Percentiles rank a stretch among this genome's conserved stretches.
These are phyloP conservation scores for Camptogramma bilineatum DNA, from an alignment of 2,888 invertebrate species.

Conservation along the genomic window DNA sequence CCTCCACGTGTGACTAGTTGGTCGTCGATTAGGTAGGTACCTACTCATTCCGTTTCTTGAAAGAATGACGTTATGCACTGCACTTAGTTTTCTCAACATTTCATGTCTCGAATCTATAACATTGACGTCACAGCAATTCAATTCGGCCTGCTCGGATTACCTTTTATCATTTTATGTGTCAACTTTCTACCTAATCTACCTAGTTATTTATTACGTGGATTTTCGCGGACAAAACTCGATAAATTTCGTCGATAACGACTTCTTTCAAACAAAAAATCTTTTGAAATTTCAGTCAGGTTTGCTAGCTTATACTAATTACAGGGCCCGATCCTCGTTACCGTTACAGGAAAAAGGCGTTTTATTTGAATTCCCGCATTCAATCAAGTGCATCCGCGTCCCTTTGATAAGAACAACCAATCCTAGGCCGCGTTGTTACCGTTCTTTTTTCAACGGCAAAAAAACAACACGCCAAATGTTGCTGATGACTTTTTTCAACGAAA, in stretches of 20 bases:
- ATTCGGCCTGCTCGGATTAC: not conserved
- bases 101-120: not conserved
- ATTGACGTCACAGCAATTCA: constrained; percentile 19
- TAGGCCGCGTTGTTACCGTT: constrained; percentile 65
- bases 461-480: constrained; percentile 20
- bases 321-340: not conserved
- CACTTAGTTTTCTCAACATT: constrained; percentile 3
- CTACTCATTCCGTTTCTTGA: constrained; percentile 14
- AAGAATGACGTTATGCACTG: not conserved
- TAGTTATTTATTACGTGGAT: not conserved
- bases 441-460: too few species aligned
- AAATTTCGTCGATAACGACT: not conserved
- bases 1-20: constrained; percentile 29
- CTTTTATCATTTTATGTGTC: too few species aligned
- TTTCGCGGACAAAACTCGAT: not conserved
- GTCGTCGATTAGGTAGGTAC: constrained; percentile 13
- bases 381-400: constrained; percentile 72
- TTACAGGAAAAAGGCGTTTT: constrained; percentile 42
- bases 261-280: too few species aligned
- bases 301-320: too few species aligned
- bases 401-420: constrained; percentile 78
- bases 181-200: not conserved
- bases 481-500: constrained; percentile 6
- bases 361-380: constrained; percentile 46
- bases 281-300: not conserved